Evolutionary conservation across 1,140 invertebrate genomes (phyloP), one percentile per base, ranked within the genome.

Genomic region (Anadara kagoshimensis): DNA sequence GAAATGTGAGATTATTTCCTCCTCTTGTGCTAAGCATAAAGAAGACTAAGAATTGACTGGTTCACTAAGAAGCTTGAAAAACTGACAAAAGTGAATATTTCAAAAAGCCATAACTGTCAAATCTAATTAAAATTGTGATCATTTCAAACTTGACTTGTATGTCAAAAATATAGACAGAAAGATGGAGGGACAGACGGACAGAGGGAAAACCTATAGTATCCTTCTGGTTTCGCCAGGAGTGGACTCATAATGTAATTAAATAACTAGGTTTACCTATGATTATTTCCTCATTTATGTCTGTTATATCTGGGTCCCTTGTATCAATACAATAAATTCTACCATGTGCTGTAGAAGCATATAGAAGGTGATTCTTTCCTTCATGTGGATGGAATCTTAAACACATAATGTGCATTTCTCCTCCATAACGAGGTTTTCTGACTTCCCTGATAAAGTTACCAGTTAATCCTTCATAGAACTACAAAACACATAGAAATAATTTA

Each of bases 351-450:
- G 72, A 69, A 5, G 83, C 86, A 54, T 82, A 80, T 18, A 88
- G 58, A 16, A 85, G 51, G 56, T 79, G 59, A n/a, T 76, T 76
- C 29, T 36, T 36, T 36, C 29, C 29, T 29, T 83, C 69, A 43
- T 86, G 83, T 5, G 87, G 85, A 73, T 87, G 80, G 56, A 80
- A 88, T 44, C 81, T 66, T 36, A 88, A 26, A 22, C 76, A 78
- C 80, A 84, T 86, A 12, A 86, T 76, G 26, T 80, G 73, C 53
- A 63, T 80, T 36, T 36, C 29, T 36, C 86, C 85, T 16, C 86
- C 86, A 70, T 86, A 85, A 24, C 86, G 74, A 49, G 85, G 69
- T 29, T 85, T 75, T 36, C 84, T 68, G 20, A 86, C 43, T 51
- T 87, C 85, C 24, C 70, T 49, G 1, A 81, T 22, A 54, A 80